phyloP scores from a whole-genome alignment of 2,888 invertebrate species.

The Eurois occulta region DNA sequence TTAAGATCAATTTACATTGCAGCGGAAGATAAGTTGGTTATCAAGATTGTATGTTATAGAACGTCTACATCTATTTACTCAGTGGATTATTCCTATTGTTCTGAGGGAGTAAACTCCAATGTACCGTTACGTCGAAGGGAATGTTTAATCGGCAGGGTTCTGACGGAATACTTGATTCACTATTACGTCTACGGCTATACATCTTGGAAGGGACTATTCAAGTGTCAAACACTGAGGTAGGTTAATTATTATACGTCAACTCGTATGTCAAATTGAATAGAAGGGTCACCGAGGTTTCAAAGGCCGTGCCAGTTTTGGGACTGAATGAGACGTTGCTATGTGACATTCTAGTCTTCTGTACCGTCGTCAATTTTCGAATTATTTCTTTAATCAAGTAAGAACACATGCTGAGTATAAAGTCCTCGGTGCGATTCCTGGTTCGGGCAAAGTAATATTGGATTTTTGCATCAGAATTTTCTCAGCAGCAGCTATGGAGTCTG shows the following conservation, averaged over 20 bases:
- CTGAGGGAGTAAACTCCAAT: conserved; percentile 26
- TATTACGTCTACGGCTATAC: conserved; percentile 9
- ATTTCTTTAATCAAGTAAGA: not conserved
- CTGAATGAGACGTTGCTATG: conserved; percentile 1
- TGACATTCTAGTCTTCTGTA: not conserved
- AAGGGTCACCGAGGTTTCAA: conserved; percentile 3
- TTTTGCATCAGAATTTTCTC: too few relatives aligned
- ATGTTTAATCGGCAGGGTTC: conserved; percentile 51
- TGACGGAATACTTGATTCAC: conserved; percentile 60
- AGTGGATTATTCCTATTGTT: conserved; percentile 41
- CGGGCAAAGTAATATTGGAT: not conserved
- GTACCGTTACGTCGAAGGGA: conserved; percentile 37
- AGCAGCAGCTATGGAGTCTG: too few relatives aligned
- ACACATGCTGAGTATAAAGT: not conserved
- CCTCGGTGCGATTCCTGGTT: not conserved
- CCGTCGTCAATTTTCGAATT: not conserved
- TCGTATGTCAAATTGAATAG: conserved; percentile 36
- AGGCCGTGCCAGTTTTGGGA: conserved; percentile 16
- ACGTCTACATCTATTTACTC: conserved; percentile 2
- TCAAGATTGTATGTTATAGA: not conserved
- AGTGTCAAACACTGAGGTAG: conserved; percentile 46
- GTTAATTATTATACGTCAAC: conserved; percentile 46
- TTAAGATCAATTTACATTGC: not conserved
- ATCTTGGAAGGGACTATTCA: conserved; percentile 16
- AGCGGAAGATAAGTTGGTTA: not conserved